A percentile compares a stretch with the other conserved stretches of the same genome.
These are phyloP conservation scores for Ectropis grisescens DNA, from an alignment of 1,140 invertebrate genomes.

Conservation along the genomic window DNA sequence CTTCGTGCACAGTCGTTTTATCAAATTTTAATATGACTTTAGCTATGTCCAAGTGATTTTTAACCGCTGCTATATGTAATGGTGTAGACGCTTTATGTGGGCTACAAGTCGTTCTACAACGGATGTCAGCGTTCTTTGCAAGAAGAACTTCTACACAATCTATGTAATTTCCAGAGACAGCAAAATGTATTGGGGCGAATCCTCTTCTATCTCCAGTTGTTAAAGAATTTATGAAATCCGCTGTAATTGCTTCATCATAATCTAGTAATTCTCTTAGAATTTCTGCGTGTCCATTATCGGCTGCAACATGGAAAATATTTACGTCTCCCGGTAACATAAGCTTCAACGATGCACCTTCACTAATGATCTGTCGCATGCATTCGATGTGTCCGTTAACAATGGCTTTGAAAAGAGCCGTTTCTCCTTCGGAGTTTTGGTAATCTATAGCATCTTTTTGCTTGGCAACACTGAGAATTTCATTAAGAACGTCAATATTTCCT, in stretches of 20 bases:
- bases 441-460: constrained; percentile 65
- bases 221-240: constrained; percentile 31
- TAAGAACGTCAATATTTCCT: constrained; percentile 74
- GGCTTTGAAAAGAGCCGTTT: constrained; percentile 70
- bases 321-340: constrained; percentile 40
- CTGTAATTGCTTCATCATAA: constrained; percentile 24
- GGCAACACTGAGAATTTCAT: constrained; percentile 71
- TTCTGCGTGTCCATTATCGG: constrained; percentile 41
- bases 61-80: constrained; percentile 73
- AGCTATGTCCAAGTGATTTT: constrained; percentile 65
- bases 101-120: constrained; percentile 33
- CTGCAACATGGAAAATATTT: constrained; percentile 59
- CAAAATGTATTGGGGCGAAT: constrained; percentile 77
- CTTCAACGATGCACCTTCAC: constrained; percentile 55
- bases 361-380: constrained; percentile 60
- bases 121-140: constrained; percentile 65
- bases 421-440: constrained; percentile 53
- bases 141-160: constrained; percentile 75
- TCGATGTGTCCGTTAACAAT: constrained; percentile 53
- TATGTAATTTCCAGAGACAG: constrained; percentile 75
- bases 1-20: constrained; percentile 51
- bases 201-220: constrained; percentile 35
- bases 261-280: constrained; percentile 53
- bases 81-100: constrained; percentile 69
- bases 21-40: constrained; percentile 66